Evolutionary conservation across 2,888 invertebrate species (phyloP).

Genomic region (Patella pellucida): DNA sequence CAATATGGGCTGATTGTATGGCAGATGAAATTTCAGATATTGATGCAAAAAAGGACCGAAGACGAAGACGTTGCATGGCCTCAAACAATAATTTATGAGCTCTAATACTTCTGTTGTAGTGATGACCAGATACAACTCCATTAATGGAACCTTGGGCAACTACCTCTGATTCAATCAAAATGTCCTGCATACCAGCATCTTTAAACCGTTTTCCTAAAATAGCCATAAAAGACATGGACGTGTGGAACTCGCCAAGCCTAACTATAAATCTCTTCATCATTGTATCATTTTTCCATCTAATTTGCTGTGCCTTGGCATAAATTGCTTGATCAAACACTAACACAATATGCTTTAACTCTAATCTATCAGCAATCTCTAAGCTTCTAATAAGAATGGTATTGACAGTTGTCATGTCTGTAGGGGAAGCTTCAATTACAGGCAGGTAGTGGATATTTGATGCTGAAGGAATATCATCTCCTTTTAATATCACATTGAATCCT

Average conservation of each 20-base stretch:
- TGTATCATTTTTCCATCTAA: not conserved
- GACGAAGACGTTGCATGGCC: too few species aligned
- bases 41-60: too few species aligned
- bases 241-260: not conserved
- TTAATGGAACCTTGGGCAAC: too few species aligned
- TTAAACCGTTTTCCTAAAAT: not conserved
- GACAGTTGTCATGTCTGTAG: not conserved
- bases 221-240: too few species aligned
- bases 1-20: too few species aligned
- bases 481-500: not conserved
- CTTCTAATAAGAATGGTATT: not conserved
- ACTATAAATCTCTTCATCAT: not conserved
- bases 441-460: not conserved
- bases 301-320: not conserved
- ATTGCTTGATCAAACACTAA: not conserved
- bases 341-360: not conserved
- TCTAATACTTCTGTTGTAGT: too few species aligned
- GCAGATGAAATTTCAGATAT: too few species aligned
- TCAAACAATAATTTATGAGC: too few species aligned
- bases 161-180: too few species aligned
- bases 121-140: too few species aligned
- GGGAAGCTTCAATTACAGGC: not conserved
- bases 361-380: not conserved
- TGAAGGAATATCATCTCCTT: not conserved
- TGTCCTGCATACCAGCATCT: too few species aligned